A percentile compares a stretch with the other conserved stretches of the same genome.
Conservation (phyloP, 1,140 invertebrate genomes). For the Drosophila novamexicana region DNA sequence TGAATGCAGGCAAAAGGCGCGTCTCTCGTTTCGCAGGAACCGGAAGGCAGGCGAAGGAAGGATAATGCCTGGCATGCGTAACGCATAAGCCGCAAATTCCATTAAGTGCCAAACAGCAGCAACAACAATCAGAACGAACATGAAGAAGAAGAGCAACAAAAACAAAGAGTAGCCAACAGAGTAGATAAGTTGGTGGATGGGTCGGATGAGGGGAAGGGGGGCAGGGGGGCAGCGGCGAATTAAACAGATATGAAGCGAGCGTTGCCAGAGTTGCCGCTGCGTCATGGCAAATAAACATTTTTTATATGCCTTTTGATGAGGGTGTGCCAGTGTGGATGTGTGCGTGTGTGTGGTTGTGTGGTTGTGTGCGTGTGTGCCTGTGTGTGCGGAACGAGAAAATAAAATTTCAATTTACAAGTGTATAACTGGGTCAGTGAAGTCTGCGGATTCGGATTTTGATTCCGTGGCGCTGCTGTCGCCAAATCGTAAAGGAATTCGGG, state of each 20-base stretch:
- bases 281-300: slow-evolving; percentile 75
- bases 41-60: slow-evolving; percentile 60
- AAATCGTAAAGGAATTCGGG: slow-evolving; percentile 30
- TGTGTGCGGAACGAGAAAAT: slow-evolving; percentile 42
- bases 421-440: slow-evolving; percentile 67
- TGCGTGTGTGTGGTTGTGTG: slow-evolving; percentile 4
- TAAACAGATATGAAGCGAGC: slow-evolving; percentile 67
- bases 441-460: slow-evolving; percentile 26
- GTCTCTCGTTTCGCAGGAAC: slow-evolving; percentile 62
- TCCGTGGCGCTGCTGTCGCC: slow-evolving; percentile 1
- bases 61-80: slow-evolving; percentile 81
- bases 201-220: not conserved
- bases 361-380: slow-evolving; percentile 9
- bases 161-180: slow-evolving; percentile 19
- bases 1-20: slow-evolving; percentile 9
- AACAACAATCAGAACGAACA: slow-evolving; percentile 8
- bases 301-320: slow-evolving; percentile 70
- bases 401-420: slow-evolving; percentile 76
- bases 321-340: slow-evolving; percentile 23
- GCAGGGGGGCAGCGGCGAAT: slow-evolving; percentile 40
- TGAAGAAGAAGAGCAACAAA: slow-evolving; percentile 35
- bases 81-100: slow-evolving; percentile 82
- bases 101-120: slow-evolving; percentile 73
- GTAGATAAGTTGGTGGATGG: slow-evolving; percentile 12
- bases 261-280: slow-evolving; percentile 62